Evolutionary conservation across 2,797 vertebrate species (phyloP).

Genomic region (Streptopelia turtur): DNA sequence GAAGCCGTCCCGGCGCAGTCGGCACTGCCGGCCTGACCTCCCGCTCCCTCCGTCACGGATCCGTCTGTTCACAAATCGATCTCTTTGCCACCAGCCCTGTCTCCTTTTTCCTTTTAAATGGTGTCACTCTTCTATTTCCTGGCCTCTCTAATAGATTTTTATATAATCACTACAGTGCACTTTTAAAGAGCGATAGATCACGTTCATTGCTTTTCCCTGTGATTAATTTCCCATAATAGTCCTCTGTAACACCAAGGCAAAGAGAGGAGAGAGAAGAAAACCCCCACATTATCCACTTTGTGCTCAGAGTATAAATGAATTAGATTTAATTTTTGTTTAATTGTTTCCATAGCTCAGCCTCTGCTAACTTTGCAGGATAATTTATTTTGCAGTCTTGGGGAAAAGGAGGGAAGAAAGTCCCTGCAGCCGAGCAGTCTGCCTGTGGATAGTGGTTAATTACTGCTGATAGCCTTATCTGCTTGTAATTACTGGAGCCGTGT

Average conservation of each 20-base stretch:
- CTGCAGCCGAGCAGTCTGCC: slow-evolving; percentile 63
- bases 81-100: slow-evolving; percentile 31
- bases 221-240: slow-evolving; percentile 86
- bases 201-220: slow-evolving; percentile 80
- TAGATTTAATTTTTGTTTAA: slow-evolving; percentile 92
- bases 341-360: slow-evolving; percentile 91
- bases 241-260: slow-evolving; percentile 78
- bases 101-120: slow-evolving; percentile 56
- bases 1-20: accelerated
- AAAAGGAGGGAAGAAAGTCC: slow-evolving; percentile 72
- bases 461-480: slow-evolving; percentile 85
- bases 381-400: slow-evolving; percentile 87
- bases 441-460: slow-evolving; percentile 85
- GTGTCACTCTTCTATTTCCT: slow-evolving; percentile 62
- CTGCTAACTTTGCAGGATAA: slow-evolving; percentile 84
- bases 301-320: slow-evolving; percentile 87
- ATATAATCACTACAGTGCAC: slow-evolving; percentile 78
- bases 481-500: slow-evolving; percentile 79
- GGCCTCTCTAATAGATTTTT: slow-evolving; percentile 73
- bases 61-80: slow-evolving; percentile 1
- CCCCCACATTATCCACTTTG: slow-evolving; percentile 84
- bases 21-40: neutral
- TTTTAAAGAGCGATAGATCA: slow-evolving; percentile 83
- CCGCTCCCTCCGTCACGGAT: neutral
- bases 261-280: slow-evolving; percentile 64